Percentiles rank a stretch among this genome's conserved stretches.
These are phyloP conservation scores for Bovichtus variegatus DNA, from an alignment of 2,797 vertebrate species.

Conservation along the genomic window DNA sequence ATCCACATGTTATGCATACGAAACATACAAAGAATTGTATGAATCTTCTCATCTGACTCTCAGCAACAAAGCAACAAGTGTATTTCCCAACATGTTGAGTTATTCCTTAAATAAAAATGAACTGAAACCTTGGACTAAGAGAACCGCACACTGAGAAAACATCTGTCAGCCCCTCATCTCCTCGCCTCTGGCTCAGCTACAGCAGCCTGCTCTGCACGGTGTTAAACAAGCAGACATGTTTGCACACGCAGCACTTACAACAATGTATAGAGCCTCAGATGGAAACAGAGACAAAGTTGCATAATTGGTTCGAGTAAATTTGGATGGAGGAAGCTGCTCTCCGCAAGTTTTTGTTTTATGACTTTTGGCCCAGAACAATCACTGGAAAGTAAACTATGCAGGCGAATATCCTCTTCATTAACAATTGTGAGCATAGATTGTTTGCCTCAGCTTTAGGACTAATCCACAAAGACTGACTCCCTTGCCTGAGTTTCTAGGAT, in stretches of 20 bases:
- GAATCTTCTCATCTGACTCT: neutral
- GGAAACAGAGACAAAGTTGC: conserved; percentile 15
- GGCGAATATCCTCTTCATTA: conserved; percentile 53
- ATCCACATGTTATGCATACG: neutral
- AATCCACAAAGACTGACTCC: conserved; percentile 51
- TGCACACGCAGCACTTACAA: conserved; percentile 18
- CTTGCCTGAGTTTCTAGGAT: conserved; percentile 23
- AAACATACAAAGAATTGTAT: neutral
- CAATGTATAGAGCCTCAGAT: conserved; percentile 7
- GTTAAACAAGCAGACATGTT: conserved; percentile 33
- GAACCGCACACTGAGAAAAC: conserved; percentile 19
- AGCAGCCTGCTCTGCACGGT: conserved; percentile 20
- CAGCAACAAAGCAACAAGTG: neutral
- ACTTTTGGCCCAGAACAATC: conserved; percentile 26
- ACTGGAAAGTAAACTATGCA: conserved; percentile 31
- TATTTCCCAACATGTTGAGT: neutral
- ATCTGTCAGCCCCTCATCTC: conserved; percentile 20
- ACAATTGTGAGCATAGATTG: conserved; percentile 35
- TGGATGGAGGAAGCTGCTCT: conserved; percentile 26
- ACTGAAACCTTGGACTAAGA: neutral
- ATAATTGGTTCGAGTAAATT: conserved; percentile 37
- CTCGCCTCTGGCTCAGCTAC: conserved; percentile 15
- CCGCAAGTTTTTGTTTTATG: conserved; percentile 21
- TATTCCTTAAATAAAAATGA: conserved; percentile 27
- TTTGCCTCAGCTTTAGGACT: conserved; percentile 49